phyloP scores from a whole-genome alignment of 2,888 invertebrate genomes.

The Agrochola lota region DNA sequence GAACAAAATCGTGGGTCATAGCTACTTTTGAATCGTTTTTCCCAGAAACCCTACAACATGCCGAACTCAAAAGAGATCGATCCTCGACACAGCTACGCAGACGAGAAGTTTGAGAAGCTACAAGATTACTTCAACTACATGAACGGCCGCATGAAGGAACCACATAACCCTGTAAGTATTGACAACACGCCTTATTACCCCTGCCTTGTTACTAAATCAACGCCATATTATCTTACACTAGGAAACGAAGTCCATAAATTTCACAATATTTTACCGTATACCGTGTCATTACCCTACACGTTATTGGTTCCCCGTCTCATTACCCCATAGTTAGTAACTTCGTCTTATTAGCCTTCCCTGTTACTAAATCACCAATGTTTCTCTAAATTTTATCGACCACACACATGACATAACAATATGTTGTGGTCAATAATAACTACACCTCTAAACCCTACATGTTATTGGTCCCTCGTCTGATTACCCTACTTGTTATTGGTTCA shows the following conservation, averaged over 20 bases:
- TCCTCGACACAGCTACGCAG: constrained; percentile 81
- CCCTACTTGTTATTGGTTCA: no score
- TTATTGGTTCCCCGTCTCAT: neutral
- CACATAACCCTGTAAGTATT: constrained; percentile 82
- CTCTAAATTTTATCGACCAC: neutral
- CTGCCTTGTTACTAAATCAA: neutral
- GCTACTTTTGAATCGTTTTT: neutral
- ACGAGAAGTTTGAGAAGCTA: constrained; percentile 84
- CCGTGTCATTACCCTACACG: neutral
- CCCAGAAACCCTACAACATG: constrained; percentile 85
- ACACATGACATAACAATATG: no score
- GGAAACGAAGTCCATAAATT: neutral
- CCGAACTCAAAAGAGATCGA: constrained; percentile 80
- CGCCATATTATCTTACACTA: neutral
- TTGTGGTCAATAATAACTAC: no score
- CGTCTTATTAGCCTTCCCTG: neutral
- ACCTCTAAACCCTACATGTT: neutral
- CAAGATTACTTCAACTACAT: constrained; percentile 84
- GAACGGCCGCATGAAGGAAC: constrained; percentile 84
- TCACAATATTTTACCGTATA: neutral
- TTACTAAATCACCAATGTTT: neutral
- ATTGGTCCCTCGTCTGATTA: neutral
- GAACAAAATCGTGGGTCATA: neutral
- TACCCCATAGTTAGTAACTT: neutral
- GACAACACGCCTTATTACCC: neutral